Evolutionary conservation across 2,797 vertebrate species (phyloP).

Genomic region (Phoeniculus purpureus): DNA sequence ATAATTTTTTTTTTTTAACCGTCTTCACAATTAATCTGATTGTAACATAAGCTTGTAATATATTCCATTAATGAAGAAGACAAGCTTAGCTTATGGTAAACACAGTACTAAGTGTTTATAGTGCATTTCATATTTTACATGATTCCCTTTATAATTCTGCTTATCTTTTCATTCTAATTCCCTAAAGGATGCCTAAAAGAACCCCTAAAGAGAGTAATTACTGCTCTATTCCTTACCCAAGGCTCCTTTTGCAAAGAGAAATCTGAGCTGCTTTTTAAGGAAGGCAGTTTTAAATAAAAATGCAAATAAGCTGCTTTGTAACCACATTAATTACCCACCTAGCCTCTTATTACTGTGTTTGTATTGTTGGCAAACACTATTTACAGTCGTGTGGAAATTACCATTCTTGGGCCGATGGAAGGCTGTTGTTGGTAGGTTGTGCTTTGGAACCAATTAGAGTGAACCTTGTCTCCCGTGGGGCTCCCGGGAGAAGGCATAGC

Average conservation of each 20-base stretch:
- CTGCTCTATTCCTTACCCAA: conserved; percentile 85
- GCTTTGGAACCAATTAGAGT: conserved; percentile 98
- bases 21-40: conserved; percentile 72
- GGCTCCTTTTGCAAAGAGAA: conserved; percentile 86
- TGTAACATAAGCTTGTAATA: conserved; percentile 75
- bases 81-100: conserved; percentile 81
- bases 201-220: conserved; percentile 91
- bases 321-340: conserved; percentile 99
- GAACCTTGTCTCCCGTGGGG: conserved; percentile 82
- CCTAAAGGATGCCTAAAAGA: conserved; percentile 90
- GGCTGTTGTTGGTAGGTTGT: conserved; percentile 86
- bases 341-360: conserved; percentile 94
- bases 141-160: conserved; percentile 99
- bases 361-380: conserved; percentile 94
- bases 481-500: conserved; percentile 84
- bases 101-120: conserved; percentile 87
- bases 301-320: conserved; percentile 99
- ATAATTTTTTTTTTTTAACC: background rate
- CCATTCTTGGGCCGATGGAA: conserved; percentile 85
- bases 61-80: conserved; percentile 81
- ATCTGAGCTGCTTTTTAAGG: conserved; percentile 87
- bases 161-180: conserved; percentile 93
- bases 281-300: conserved; percentile 89
- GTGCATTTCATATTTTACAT: conserved; percentile 90
- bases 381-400: conserved; percentile 92